A percentile compares a stretch with the other conserved stretches of the same genome.
Conservation (phyloP, 2,797 vertebrate species). For the Rhinophrynus dorsalis region DNA sequence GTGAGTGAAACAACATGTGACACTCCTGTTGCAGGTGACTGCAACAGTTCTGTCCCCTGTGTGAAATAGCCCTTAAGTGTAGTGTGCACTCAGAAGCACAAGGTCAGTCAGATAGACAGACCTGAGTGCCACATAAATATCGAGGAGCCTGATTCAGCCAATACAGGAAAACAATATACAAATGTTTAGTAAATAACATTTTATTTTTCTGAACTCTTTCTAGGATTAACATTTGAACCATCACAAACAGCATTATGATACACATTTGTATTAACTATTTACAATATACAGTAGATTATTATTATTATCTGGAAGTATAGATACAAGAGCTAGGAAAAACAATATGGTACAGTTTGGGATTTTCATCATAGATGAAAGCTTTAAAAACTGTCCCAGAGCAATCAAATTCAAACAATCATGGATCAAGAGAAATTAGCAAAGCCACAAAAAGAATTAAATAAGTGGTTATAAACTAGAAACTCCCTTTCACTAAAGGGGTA, state of each 20-base stretch:
- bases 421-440: conserved; percentile 67
- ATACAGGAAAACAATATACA: too few species aligned
- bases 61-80: too few species aligned
- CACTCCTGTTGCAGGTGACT: too few species aligned
- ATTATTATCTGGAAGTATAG: conserved; percentile 80
- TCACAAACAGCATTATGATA: conserved; percentile 77
- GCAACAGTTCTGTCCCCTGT: too few species aligned
- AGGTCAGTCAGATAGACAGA: too few species aligned
- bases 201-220: conserved; percentile 86
- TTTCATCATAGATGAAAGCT: conserved; percentile 66
- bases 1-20: too few species aligned
- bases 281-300: conserved; percentile 87
- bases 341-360: conserved; percentile 73
- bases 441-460: conserved; percentile 65
- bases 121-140: too few species aligned
- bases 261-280: conserved; percentile 81
- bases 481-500: conserved; percentile 26
- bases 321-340: conserved; percentile 85
- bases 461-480: background rate
- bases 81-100: too few species aligned
- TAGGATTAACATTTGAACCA: conserved; percentile 77
- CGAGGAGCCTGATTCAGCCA: too few species aligned
- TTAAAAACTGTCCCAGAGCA: conserved; percentile 69
- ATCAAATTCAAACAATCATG: conserved; percentile 63
- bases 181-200: conserved; percentile 89